Evolutionary conservation across 2,888 invertebrate genomes (phyloP).

Genomic region (Holacanthella duospinosa): DNA sequence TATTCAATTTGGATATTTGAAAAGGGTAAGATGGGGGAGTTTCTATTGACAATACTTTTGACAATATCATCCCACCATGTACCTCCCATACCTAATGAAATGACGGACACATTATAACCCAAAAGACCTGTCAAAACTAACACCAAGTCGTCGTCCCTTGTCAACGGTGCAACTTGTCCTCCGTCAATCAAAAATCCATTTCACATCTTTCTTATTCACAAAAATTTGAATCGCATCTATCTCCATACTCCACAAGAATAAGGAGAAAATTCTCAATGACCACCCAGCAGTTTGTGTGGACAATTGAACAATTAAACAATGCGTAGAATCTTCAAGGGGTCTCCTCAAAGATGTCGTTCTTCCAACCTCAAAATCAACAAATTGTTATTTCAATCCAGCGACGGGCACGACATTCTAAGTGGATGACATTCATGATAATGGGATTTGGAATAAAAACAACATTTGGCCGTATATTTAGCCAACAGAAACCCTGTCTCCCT

Average conservation of each 20-base stretch:
- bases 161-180: not conserved
- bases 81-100: not conserved
- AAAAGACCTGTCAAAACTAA: conserved; percentile 2
- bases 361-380: conserved; percentile 11
- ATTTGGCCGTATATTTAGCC: not conserved
- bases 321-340: not conserved
- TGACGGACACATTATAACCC: not conserved
- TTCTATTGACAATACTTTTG: not conserved
- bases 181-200: not conserved
- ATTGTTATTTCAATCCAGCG: conserved; percentile 12
- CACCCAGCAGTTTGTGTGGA: conserved; percentile 8
- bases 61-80: not conserved
- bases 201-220: not conserved
- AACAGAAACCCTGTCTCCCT: not conserved
- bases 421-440: not conserved
- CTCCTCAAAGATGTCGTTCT: not conserved
- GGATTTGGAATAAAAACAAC: conserved; percentile 4
- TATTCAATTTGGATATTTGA: not conserved
- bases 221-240: not conserved
- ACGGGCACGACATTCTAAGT: not conserved
- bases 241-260: not conserved
- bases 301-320: conserved; percentile 8
- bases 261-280: not conserved
- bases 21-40: not conserved
- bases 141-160: not conserved